Evolutionary conservation across 2,797 vertebrate genomes (phyloP).

Genomic region (Megalops cyprinoides): DNA sequence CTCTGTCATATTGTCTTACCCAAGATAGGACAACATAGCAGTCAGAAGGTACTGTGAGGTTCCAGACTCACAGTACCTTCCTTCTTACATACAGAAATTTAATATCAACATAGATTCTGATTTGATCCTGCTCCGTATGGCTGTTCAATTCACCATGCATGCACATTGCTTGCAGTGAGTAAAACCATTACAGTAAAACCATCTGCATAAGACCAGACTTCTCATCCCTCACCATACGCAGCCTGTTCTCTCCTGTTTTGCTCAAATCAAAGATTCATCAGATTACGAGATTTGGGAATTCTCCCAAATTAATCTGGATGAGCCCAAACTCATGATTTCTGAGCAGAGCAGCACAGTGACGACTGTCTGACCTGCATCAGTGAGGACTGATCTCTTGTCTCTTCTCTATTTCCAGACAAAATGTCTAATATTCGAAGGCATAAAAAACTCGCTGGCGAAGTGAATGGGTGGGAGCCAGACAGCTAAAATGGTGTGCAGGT

Average conservation of each 20-base stretch:
- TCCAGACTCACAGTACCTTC: no score
- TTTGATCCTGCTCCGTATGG: background rate
- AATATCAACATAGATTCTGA: background rate
- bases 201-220: background rate
- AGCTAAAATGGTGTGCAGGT: constrained; percentile 37
- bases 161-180: background rate
- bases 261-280: no score
- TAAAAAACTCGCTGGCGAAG: constrained; percentile 51
- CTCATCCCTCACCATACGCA: background rate
- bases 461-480: constrained; percentile 45
- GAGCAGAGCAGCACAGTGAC: background rate
- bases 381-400: background rate
- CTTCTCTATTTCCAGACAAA: constrained; percentile 70
- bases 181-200: background rate
- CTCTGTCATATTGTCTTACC: no score
- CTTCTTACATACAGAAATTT: background rate
- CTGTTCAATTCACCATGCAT: background rate
- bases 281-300: no score
- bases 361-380: background rate
- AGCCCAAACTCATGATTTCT: background rate
- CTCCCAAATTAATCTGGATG: background rate
- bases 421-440: constrained; percentile 70
- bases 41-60: no score
- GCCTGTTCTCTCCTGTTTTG: background rate
- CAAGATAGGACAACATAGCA: no score